Base-by-base conservation (phyloP, 2,888 invertebrate species). In the Nycteola revayana region DNA sequence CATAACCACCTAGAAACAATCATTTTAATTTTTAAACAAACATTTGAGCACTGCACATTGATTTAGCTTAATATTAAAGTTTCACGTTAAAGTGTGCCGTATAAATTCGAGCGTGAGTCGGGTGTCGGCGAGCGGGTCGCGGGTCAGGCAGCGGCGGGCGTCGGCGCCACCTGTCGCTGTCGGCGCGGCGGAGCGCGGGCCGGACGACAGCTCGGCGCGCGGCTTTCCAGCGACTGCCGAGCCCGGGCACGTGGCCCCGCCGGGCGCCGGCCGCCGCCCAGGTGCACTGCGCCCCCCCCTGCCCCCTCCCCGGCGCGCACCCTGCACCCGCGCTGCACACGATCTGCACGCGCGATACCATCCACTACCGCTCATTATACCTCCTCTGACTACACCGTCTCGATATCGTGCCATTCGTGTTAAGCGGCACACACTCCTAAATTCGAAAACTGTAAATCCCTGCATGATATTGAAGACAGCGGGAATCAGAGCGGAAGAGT, bases 231-330 rank as follows among this genome's bases (percentile, higher is more conserved):
- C 79, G 70, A 79, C 80, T 81, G 77, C 72, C 39, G 60, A 51
- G 71, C 75, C 78, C 78, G 77, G 80, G 83, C 84, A 80, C 84
- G 82, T 79, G 83, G 72, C 47, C 56, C 57, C 63, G 61, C 73
- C 66, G 66, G 66, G 69, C 66, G 72, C 71, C 77, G 75, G 67
- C 75, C 79, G 77, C 81, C 81, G 80, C 82, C 83, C 83, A 81
- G 80, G 80, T 82, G 83, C 83, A 83, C 75, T 66, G 66, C 64
- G 50, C 60, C 47, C 52, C 36, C 45, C 38, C 48, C 44, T 43
- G 32, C 50, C 49, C 29, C 35, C 39, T 28, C 35, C 29, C 40
- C 37, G 23, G 10, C 30, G 21, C 47, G 18, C 43, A 10, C 47
- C 18, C 54, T 60, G 55, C 66, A 56, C 38, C 52, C 49, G 36